Evolutionary conservation across 2,888 invertebrate species (phyloP).

Genomic region (Pyrochroa serraticornis): DNA sequence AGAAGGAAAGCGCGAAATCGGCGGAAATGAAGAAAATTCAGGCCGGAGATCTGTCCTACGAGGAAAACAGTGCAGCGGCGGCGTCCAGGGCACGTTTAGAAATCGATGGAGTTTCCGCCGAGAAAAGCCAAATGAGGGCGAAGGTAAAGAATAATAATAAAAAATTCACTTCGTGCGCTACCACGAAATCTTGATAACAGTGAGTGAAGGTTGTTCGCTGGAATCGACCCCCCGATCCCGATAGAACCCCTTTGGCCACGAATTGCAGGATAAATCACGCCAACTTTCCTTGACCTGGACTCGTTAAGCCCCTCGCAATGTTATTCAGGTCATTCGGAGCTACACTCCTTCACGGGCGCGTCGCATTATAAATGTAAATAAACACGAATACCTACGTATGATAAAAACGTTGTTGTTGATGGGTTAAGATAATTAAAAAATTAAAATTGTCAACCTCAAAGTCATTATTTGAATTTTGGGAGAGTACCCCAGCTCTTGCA

Average conservation of each 20-base stretch:
- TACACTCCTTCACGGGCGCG: conserved; percentile 48
- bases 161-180: background rate
- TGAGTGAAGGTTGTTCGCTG: background rate
- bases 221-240: conserved; percentile 23
- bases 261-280: background rate
- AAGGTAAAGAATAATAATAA: conserved; percentile 65
- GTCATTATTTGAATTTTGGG: background rate
- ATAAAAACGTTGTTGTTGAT: conserved; percentile 5
- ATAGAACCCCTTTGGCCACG: conserved; percentile 2
- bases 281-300: conserved; percentile 34
- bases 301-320: conserved; percentile 31
- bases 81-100: conserved; percentile 80
- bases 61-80: conserved; percentile 78
- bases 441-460: background rate
- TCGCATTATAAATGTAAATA: conserved; percentile 46
- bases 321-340: conserved; percentile 44
- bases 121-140: conserved; percentile 82
- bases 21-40: conserved; percentile 77
- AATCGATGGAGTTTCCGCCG: conserved; percentile 83
- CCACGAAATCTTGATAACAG: background rate
- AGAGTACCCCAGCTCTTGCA: background rate
- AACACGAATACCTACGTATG: conserved; percentile 10
- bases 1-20: conserved; percentile 74
- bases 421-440: conserved; percentile 25
- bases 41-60: conserved; percentile 81